A percentile compares a stretch with the other conserved stretches of the same genome.
phyloP scores from a whole-genome alignment of 2,888 invertebrate species.

The Paralinhomoeus sp. region DNA sequence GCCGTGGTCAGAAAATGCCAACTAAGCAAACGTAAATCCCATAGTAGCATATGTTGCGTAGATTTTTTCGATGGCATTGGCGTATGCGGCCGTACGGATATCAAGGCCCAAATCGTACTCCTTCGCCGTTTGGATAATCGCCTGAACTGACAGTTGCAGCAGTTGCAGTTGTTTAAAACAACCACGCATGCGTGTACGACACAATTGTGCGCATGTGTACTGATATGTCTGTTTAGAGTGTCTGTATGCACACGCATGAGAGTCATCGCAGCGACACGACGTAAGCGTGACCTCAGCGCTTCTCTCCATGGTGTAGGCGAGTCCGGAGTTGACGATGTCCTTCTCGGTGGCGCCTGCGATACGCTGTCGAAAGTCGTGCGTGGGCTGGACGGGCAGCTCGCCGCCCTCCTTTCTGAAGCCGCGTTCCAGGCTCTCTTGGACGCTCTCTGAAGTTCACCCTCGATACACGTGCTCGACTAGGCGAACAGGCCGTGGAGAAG shows the following conservation, averaged over 20 bases:
- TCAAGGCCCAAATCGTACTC: slow-evolving; percentile 63
- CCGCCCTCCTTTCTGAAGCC: slow-evolving; percentile 74
- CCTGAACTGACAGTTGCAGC: neutral
- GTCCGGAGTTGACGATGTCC: slow-evolving; percentile 90
- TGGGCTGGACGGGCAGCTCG: slow-evolving; percentile 69
- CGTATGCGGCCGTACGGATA: slow-evolving; percentile 82
- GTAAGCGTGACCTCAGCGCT: slow-evolving; percentile 68
- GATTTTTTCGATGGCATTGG: slow-evolving; percentile 84
- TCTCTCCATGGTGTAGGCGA: slow-evolving; percentile 91
- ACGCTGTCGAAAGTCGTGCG: slow-evolving; percentile 60
- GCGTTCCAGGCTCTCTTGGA: slow-evolving; percentile 80
- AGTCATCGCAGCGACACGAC: too few relatives aligned
- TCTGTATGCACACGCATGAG: too few relatives aligned
- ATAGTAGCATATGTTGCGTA: too few relatives aligned
- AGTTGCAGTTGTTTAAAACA: neutral
- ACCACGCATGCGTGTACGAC: slow-evolving; percentile 6
- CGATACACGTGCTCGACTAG: too few relatives aligned
- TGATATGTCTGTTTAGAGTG: too few relatives aligned
- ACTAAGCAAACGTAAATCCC: too few relatives aligned
- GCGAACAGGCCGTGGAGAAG: too few relatives aligned
- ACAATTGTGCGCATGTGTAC: too few relatives aligned
- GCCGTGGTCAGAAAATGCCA: too few relatives aligned
- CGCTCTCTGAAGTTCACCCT: slow-evolving; percentile 45
- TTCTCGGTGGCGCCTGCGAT: slow-evolving; percentile 73
- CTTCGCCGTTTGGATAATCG: neutral